Base-by-base conservation (phyloP, 2,113 vertebrate species). In the Pelmatolapia mariae region DNA sequence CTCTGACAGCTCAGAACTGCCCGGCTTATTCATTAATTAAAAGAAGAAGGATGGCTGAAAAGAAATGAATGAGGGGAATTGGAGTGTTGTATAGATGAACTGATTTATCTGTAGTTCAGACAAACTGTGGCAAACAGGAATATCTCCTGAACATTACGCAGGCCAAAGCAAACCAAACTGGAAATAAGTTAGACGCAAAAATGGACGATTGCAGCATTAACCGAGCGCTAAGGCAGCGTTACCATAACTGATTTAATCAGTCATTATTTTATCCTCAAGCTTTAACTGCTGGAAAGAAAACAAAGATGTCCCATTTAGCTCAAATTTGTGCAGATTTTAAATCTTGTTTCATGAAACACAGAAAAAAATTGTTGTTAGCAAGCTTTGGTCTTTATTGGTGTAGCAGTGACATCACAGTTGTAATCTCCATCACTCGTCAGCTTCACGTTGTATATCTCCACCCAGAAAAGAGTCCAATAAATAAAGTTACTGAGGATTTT, bases 21-120 rank as follows among this genome's bases (percentile, higher is more conserved):
- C 88, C 84, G 78, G 85, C 93, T 84, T 86, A 84, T 94, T 90
- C 94, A 95, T 96, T 96, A 95, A 96, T 96, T 95, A 96, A 93
- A 92, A 85, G 53, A 87, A 78, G 90, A 92, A 1, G 53, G 89
- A 89, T 57, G 73, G 36, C 43, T 68, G 80, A 82, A 86, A 85
- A 89, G 40, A 85, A 63, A 36, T 47, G 61, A 80, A 68, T 56
- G 79, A 82, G 38, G 18, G 54, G 24, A 63, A 19, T 5, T 38
- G 10, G 78, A 83, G 8, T 11, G 16, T 31, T 24, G 29, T 33
- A 29, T 47, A 36, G 47, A 87, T 9, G 18, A 50, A 63, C 47
- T 63, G 61, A 85, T 71, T 80, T 24, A 57, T 31, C 10, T 71
- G 40, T 8, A 15, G 47, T 47, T 54, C 38, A 56, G 11, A 26